Base-by-base conservation (phyloP, 1,140 invertebrate genomes). In the Drosophila erecta region DNA sequence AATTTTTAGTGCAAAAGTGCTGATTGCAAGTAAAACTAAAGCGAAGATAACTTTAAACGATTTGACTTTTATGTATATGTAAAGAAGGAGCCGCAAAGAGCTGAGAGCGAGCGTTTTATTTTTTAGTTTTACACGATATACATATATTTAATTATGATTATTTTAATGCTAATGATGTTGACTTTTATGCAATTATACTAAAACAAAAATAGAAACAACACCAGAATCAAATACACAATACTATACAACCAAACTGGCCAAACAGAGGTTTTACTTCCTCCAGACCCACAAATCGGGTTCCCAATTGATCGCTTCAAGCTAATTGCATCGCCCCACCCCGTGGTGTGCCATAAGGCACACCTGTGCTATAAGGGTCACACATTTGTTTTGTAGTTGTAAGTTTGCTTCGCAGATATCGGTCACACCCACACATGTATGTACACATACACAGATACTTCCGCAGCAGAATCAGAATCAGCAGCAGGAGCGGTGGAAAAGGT, bases 121-220 rank as follows among this genome's bases (percentile, higher is more conserved):
- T 60, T 85, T 87, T 81, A 83, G 75, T 79, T 84, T 41, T 84
- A 83, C 60, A 60, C 27, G 53, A 79, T 79, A 57, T 75, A 81
- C 60, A 75, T 84, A 80, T 65, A 79, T 78, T 85, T 86, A 81
- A 81, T 83, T 87, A 74, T 61, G 55, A 72, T 77, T 76, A 76
- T 61, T 77, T 77, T 77, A 58, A 76, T 61, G 64, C 61, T 89
- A 87, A 87, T 87, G 51, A 79, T 83, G 83, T 87, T 87, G 84
- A 89, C 74, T 89, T 86, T 79, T 79, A 83, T 83, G 75, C 75
- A 89, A 89, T 87, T 87, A 83, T 86, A 86, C 74, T 76, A 70
- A 67, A 69, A 76, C 50, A 53, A 76, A 73, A 87, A 79, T 65
- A 74, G 51, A 76, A 83, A 79, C 65, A 79, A 87, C 84, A 89